Percentiles rank a stretch among this genome's conserved stretches.
Conservation (phyloP, 2,113 vertebrate genomes). For the Acrocephalus arundinaceus region DNA sequence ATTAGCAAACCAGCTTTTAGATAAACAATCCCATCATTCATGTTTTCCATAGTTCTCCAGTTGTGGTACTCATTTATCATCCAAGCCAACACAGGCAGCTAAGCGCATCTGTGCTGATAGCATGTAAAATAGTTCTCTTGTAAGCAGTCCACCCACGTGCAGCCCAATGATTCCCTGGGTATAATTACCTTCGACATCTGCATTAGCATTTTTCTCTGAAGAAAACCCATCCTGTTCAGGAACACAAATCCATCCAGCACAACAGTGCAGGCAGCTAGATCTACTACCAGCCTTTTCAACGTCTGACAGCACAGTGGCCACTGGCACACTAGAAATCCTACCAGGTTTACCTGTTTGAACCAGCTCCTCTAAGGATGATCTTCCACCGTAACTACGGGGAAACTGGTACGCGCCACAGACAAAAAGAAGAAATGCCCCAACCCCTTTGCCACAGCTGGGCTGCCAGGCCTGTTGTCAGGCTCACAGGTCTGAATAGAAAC, state of each 20-base stretch:
- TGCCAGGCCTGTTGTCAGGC: neutral
- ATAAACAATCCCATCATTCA: neutral
- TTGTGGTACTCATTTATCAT: neutral
- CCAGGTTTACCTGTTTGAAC: neutral
- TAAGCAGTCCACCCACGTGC: neutral
- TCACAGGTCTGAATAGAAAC: fast-evolving
- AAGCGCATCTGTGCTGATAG: fast-evolving
- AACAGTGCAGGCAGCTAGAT: neutral
- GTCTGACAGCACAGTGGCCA: fast-evolving
- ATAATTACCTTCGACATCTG: neutral
- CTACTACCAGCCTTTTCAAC: neutral
- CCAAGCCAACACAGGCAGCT: neutral
- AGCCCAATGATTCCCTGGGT: neutral
- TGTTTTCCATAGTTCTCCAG: neutral
- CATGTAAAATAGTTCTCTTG: fast-evolving
- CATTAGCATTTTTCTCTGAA: neutral
- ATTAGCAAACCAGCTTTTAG: neutral
- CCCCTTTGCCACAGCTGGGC: neutral
- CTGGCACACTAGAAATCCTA: neutral
- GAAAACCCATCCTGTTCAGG: neutral
- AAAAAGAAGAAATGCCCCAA: fast-evolving
- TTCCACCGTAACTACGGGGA: fast-evolving
- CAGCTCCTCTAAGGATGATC: fast-evolving
- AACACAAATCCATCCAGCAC: neutral
- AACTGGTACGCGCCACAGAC: fast-evolving